phyloP scores from a whole-genome alignment of 2,888 invertebrate genomes.

The Candidula unifasciata region DNA sequence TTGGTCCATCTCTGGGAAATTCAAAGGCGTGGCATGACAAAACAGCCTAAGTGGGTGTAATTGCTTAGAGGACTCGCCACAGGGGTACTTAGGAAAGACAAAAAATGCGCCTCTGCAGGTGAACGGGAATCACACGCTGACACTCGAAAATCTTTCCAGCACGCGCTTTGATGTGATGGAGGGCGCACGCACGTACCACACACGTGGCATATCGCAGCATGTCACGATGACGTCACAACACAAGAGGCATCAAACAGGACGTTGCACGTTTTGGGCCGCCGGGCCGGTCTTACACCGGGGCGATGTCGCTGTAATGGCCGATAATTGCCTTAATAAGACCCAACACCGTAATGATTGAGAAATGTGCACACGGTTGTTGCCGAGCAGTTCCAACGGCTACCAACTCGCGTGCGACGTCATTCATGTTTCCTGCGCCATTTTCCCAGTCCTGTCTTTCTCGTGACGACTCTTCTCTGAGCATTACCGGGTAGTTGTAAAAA shows the following conservation, averaged over 20 bases:
- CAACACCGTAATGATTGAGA: not conserved
- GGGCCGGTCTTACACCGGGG: not conserved
- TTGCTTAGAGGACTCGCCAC: constrained; percentile 22
- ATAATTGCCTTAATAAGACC: constrained; percentile 38
- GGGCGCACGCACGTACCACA: constrained; percentile 31
- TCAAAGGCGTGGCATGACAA: constrained; percentile 15
- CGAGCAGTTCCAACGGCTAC: too few species aligned
- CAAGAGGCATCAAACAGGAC: constrained; percentile 20
- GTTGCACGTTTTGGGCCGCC: constrained; percentile 18
- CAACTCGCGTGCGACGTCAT: too few species aligned
- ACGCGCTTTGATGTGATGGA: constrained; percentile 42
- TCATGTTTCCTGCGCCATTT: too few species aligned
- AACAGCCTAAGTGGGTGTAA: constrained; percentile 29
- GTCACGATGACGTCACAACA: constrained; percentile 36
- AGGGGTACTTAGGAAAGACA: not conserved
- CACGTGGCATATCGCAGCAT: constrained; percentile 34
- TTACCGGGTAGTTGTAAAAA: too few species aligned
- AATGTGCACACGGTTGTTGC: not conserved
- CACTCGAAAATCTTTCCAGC: constrained; percentile 19
- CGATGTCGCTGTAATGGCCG: constrained; percentile 30
- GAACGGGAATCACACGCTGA: constrained; percentile 4
- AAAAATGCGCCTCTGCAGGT: constrained; percentile 14
- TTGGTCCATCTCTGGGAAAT: not conserved
- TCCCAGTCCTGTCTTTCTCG: too few species aligned
- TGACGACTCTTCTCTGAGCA: too few species aligned